A percentile compares a stretch with the other conserved stretches of the same genome.
These are phyloP conservation scores for Aphrocallistes beatrix DNA, from an alignment of 37 sponge, comb jelly and placozoan species.

Conservation along the genomic window DNA sequence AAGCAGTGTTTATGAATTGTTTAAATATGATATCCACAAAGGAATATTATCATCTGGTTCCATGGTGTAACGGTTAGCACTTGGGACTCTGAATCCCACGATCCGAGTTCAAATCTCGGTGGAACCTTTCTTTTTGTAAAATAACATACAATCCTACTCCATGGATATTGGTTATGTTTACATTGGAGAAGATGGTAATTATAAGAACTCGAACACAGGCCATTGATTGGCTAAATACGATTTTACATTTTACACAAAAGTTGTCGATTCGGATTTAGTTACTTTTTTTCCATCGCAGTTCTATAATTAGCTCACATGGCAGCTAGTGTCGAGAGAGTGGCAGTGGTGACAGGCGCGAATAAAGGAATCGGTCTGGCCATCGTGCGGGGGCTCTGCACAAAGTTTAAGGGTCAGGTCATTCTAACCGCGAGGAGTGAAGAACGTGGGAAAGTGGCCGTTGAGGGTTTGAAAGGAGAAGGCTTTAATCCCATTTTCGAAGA, in stretches of 20 bases:
- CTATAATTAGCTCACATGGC: neutral
- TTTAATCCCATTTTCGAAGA: constrained; percentile 58
- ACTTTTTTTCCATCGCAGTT: neutral
- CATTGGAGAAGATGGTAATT: too few species aligned
- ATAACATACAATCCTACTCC: too few species aligned
- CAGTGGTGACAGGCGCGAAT: constrained; percentile 78
- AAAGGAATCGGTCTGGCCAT: constrained; percentile 84
- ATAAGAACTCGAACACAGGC: too few species aligned
- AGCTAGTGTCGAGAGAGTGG: constrained; percentile 25
- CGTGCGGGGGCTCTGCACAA: constrained; percentile 58
- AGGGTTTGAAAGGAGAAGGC: constrained; percentile 45
- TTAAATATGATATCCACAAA: too few species aligned
- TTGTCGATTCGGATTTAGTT: too few species aligned
- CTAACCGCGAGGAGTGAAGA: constrained; percentile 55
- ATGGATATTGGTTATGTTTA: too few species aligned
- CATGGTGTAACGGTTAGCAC: constrained; percentile 94
- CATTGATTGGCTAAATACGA: too few species aligned
- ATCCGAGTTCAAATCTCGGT: constrained; percentile 97
- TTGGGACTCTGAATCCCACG: constrained; percentile 94
- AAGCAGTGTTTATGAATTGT: too few species aligned
- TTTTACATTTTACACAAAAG: too few species aligned
- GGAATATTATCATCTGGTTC: constrained; percentile 33
- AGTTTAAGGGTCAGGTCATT: constrained; percentile 69
- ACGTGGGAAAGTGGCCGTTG: constrained; percentile 46
- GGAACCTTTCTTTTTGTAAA: constrained; percentile 48